Percentiles rank a stretch among this genome's conserved stretches.
These are phyloP conservation scores for Elysia crispata DNA, from an alignment of 2,888 invertebrate species.

Conservation along the genomic window DNA sequence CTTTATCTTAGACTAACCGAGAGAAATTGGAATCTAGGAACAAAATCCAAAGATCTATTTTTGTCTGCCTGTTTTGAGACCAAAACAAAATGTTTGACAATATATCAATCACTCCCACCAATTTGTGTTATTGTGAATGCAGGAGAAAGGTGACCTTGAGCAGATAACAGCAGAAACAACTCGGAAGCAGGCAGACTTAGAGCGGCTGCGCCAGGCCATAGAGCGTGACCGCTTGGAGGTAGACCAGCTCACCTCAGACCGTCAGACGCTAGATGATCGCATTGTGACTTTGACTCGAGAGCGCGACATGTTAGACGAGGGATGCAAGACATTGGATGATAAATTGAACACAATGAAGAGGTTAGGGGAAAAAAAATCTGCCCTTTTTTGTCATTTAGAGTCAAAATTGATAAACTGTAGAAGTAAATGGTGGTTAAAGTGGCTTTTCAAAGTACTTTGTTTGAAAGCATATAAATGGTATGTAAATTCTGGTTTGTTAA, in stretches of 20 bases:
- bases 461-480: no score
- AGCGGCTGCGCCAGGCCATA: constrained; percentile 64
- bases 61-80: not conserved
- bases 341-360: constrained; percentile 69
- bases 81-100: not conserved
- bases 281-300: constrained; percentile 66
- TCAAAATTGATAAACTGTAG: not conserved
- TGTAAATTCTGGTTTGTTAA: no score
- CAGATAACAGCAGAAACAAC: constrained; percentile 64
- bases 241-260: constrained; percentile 65
- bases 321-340: constrained; percentile 66
- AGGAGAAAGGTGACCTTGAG: constrained; percentile 71
- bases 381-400: not conserved
- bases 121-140: constrained; percentile 16
- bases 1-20: no score
- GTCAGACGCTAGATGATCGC: constrained; percentile 67
- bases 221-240: constrained; percentile 68
- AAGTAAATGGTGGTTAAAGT: no score
- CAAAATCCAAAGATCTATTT: not conserved
- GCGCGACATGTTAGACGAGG: constrained; percentile 67
- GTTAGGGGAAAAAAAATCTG: constrained; percentile 51
- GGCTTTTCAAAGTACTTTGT: no score
- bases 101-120: not conserved
- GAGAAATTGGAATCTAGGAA: no score
- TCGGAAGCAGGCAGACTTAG: constrained; percentile 67